Conservation (phyloP, 2,113 vertebrate species). For the Apodemus speciosus region DNA sequence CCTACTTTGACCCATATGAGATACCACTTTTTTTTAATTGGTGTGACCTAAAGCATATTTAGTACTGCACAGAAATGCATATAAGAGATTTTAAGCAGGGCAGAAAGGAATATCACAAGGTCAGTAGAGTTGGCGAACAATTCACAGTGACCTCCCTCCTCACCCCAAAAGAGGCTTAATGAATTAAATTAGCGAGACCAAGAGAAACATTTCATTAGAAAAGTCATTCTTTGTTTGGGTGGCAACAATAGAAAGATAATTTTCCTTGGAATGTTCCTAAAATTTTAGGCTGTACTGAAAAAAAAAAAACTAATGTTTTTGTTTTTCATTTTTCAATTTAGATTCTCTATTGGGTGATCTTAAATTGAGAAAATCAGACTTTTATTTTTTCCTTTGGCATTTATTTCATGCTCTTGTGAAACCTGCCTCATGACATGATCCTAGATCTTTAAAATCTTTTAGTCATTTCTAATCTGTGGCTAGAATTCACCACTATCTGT, state of each 20-base stretch:
- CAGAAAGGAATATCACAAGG: neutral
- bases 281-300: slow-evolving; percentile 19
- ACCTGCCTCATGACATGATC: neutral
- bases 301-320: neutral
- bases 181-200: neutral
- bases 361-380: neutral
- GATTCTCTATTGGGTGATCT: neutral
- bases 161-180: neutral
- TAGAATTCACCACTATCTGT: neutral
- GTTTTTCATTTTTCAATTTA: neutral
- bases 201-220: neutral
- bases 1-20: neutral
- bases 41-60: neutral
- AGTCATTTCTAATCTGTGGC: neutral
- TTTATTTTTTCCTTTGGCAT: slow-evolving; percentile 13
- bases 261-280: slow-evolving; percentile 27
- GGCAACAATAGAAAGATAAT: slow-evolving; percentile 10
- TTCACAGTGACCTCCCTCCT: neutral
- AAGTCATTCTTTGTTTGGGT: slow-evolving; percentile 8
- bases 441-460: neutral
- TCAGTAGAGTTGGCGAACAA: neutral
- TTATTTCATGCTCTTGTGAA: neutral
- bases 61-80: neutral
- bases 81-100: neutral
- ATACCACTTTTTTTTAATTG: neutral